Base-by-base conservation (phyloP, 2,797 vertebrate genomes). In the Myotis daubentonii region DNA sequence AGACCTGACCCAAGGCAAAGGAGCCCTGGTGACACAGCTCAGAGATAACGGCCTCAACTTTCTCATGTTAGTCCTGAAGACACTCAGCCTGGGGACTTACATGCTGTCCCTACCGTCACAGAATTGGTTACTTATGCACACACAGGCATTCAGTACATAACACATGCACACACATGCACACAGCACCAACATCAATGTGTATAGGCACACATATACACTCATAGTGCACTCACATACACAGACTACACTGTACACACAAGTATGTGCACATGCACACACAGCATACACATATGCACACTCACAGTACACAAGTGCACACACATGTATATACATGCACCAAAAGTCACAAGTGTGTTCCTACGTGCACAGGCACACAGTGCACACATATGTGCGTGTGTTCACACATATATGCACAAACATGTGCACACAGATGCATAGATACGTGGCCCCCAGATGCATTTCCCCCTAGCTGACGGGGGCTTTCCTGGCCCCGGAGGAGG, bases 51-150 rank as follows among this genome's bases (percentile, higher is more conserved):
- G 15, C 5, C 25, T 41, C 75, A 5, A 5, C 23, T 3, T 57
- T 81, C 4, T 6, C 5, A 0, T 1, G 1, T 47, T 8, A 3
- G 19, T 23, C 20, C 15, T 13, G 25, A 19, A 8, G 11, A n/a
- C 10, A 6, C 2, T 25, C 30, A 25, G 55, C 20, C 60, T 0
- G 0, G 12, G n/a, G 1, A 16, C 55, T 10, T 33, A 9, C 28
- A 1, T 4, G 33, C 6, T 3, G 7, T 65, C 13, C 6, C 47
- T 30, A 9, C 17, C 19, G 28, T 22, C 11, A 2, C 38, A 16
- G 41, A 41, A n/a, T 30, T 65, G n/a, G 30, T 36, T 33, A 23
- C 49, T 20, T 47, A 8, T 0, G 8, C 23, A 36, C 3, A 22
- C 23, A 4, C 7, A 28, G 9, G 15, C 7, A 10, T 25, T 60